Conservation (phyloP, 1,140 invertebrate genomes). For the Calliopsis andreniformis region DNA sequence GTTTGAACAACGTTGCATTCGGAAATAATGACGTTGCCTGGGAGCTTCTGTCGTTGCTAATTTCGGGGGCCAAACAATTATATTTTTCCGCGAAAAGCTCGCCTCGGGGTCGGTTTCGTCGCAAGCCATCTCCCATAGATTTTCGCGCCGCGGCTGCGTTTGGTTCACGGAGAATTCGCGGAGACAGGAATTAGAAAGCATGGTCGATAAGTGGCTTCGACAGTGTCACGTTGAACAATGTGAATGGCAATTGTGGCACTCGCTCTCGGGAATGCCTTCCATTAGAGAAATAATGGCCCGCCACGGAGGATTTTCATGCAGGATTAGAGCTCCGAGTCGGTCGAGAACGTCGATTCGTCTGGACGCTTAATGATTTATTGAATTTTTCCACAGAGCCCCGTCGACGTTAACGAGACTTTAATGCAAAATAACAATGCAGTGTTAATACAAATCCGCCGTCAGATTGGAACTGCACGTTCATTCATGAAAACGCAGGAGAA, state of each 20-base stretch:
- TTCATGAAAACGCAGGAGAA: too few relatives aligned
- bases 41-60: too few relatives aligned
- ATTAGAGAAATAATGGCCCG: slow-evolving; percentile 52
- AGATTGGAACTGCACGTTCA: background rate
- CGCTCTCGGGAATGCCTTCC: slow-evolving; percentile 37
- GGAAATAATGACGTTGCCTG: background rate
- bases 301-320: slow-evolving; percentile 34
- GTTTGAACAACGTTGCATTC: background rate
- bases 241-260: slow-evolving; percentile 22
- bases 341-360: slow-evolving; percentile 36
- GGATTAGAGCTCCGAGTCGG: slow-evolving; percentile 39
- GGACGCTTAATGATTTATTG: slow-evolving; percentile 23
- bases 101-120: too few relatives aligned
- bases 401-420: slow-evolving; percentile 20
- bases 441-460: background rate
- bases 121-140: too few relatives aligned
- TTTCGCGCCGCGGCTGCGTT: too few relatives aligned
- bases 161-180: too few relatives aligned
- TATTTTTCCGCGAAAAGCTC: too few relatives aligned
- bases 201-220: slow-evolving; percentile 13
- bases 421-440: background rate
- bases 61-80: too few relatives aligned
- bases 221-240: slow-evolving; percentile 32
- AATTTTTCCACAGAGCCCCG: slow-evolving; percentile 27
- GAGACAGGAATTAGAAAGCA: slow-evolving; percentile 10